Conservation (phyloP, 2,113 vertebrate species). For the Oreotrochilus melanogaster region DNA sequence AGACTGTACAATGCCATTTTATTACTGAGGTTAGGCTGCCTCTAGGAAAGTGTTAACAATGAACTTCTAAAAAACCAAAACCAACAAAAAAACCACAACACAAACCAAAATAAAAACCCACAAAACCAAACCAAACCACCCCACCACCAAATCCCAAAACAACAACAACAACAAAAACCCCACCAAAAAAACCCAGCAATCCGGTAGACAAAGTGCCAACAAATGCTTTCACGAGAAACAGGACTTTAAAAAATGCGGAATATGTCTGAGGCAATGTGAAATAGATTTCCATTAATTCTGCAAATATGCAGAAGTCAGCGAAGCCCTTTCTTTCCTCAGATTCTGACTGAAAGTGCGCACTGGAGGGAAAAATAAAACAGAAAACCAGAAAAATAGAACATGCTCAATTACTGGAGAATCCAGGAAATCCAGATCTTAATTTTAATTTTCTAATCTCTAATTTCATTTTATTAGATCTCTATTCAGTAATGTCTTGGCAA, state of each 20-base stretch:
- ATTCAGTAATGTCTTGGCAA: conserved; percentile 12
- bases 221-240: not conserved
- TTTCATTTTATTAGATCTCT: conserved; percentile 54
- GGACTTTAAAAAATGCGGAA: not conserved
- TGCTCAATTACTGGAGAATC: not conserved
- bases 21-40: conserved; percentile 42
- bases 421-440: conserved; percentile 7
- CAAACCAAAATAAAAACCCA: too few species aligned
- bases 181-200: not conserved
- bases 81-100: not conserved
- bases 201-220: not conserved
- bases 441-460: conserved; percentile 42
- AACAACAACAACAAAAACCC: too few species aligned
- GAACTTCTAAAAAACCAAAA: conserved; percentile 44
- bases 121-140: too few species aligned
- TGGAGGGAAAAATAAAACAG: not conserved
- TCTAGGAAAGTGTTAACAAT: conserved; percentile 71
- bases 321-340: not conserved
- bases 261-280: not conserved
- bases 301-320: not conserved
- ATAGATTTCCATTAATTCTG: conserved; percentile 2
- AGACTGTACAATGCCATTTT: not conserved
- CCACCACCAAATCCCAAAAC: too few species aligned
- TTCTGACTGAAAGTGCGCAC: not conserved
- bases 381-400: not conserved